Percentiles rank a stretch among this genome's conserved stretches.
Evolutionary conservation across 2,113 vertebrate species (phyloP).

Genomic region (mouse (Mus musculus)): DNA sequence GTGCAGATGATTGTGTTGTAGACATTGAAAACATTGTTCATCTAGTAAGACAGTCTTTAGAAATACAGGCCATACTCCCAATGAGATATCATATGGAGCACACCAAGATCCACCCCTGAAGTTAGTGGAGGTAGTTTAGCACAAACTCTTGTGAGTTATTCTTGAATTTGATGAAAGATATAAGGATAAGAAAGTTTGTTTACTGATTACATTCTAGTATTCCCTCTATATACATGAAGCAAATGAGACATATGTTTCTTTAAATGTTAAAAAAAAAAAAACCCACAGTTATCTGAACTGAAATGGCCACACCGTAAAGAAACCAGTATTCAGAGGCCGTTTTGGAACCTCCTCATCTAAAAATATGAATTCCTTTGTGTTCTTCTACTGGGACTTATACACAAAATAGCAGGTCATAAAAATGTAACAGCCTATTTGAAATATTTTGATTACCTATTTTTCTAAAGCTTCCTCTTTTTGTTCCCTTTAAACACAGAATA

Average conservation of each 20-base stretch:
- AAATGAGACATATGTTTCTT: neutral
- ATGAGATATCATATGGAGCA: neutral
- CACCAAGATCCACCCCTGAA: neutral
- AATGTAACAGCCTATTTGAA: slow-evolving; percentile 37
- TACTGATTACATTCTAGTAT: neutral
- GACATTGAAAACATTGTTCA: neutral
- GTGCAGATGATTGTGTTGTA: neutral
- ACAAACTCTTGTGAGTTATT: neutral
- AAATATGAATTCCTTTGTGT: slow-evolving; percentile 32
- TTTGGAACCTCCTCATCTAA: slow-evolving; percentile 14
- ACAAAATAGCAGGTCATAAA: slow-evolving; percentile 27
- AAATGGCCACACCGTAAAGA: slow-evolving; percentile 35
- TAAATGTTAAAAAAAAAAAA: neutral
- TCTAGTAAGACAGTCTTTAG: neutral
- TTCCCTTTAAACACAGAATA: slow-evolving; percentile 3
- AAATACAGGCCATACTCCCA: neutral
- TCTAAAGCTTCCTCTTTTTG: neutral
- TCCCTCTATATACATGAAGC: neutral
- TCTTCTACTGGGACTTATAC: slow-evolving; percentile 1
- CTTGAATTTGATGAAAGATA: neutral
- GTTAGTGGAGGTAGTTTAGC: neutral
- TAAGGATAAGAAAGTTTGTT: neutral
- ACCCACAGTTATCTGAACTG: neutral
- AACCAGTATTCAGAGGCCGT: neutral
- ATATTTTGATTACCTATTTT: slow-evolving; percentile 59